Conservation (phyloP, 2,113 vertebrate genomes). For the Chiloscyllium plagiosum region DNA sequence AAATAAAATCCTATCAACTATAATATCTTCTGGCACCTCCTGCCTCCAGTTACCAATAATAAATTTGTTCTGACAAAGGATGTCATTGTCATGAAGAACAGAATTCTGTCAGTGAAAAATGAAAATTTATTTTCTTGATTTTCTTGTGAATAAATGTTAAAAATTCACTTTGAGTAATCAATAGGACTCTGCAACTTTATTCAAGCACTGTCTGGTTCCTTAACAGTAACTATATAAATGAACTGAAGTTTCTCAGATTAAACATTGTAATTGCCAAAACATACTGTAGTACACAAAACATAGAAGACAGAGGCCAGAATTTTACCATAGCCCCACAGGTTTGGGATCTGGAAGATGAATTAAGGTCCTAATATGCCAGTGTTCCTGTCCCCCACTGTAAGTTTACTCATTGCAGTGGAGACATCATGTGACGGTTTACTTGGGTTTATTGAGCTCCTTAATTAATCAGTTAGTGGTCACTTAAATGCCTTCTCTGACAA, state of each 20-base stretch:
- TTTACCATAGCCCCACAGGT: too few species aligned
- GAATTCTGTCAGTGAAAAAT: slow-evolving; percentile 60
- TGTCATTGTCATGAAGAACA: slow-evolving; percentile 76
- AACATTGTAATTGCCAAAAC: background rate
- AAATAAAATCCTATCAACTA: slow-evolving; percentile 84
- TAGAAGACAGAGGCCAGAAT: background rate
- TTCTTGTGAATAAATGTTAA: background rate
- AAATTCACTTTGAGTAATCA: background rate
- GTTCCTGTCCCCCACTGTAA: too few species aligned
- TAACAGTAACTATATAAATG: background rate
- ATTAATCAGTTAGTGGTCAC: too few species aligned
- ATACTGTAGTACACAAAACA: background rate
- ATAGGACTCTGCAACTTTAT: background rate
- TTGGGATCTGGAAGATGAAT: too few species aligned
- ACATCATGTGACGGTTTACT: too few species aligned
- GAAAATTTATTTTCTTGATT: slow-evolving; percentile 52
- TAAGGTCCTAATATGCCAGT: too few species aligned
- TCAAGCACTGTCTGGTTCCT: background rate
- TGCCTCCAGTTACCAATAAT: slow-evolving; percentile 79
- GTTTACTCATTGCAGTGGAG: too few species aligned
- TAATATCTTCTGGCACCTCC: slow-evolving; percentile 80
- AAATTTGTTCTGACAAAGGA: slow-evolving; percentile 73
- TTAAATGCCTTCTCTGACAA: too few species aligned
- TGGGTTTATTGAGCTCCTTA: too few species aligned
- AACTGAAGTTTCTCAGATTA: background rate